phyloP scores from a whole-genome alignment of 2,797 vertebrate genomes.

The Ctenopoma multispine region DNA sequence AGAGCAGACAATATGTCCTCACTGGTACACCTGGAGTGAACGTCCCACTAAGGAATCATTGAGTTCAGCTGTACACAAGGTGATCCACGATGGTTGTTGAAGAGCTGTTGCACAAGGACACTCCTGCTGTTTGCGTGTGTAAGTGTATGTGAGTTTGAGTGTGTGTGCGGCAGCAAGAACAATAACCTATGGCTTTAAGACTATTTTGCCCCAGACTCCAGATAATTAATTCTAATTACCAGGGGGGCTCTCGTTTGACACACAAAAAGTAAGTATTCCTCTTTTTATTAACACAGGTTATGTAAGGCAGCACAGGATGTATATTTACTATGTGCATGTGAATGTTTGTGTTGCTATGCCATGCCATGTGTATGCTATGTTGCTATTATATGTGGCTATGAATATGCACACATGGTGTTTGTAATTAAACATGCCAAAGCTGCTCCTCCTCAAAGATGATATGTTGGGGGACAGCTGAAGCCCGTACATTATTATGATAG shows the following conservation, averaged over 20 bases:
- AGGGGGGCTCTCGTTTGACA: conserved; percentile 72
- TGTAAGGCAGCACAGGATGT: conserved; percentile 15
- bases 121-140: conserved; percentile 22
- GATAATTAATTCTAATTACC: conserved; percentile 82
- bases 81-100: conserved; percentile 41
- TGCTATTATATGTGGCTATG: conserved; percentile 7
- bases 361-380: conserved; percentile 1
- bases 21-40: conserved; percentile 41
- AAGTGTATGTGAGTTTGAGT: neutral
- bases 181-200: conserved; percentile 69
- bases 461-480: conserved; percentile 15
- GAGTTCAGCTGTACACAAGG: conserved; percentile 40
- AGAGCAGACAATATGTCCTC: conserved; percentile 31
- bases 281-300: conserved; percentile 63
- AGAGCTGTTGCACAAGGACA: conserved; percentile 46
- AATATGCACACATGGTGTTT: conserved; percentile 40
- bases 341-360: conserved; percentile 18
- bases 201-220: conserved; percentile 66
- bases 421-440: conserved; percentile 57
- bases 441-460: conserved; percentile 36
- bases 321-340: conserved; percentile 8
- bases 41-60: conserved; percentile 53
- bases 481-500: conserved; percentile 41
- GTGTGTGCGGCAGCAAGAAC: conserved; percentile 38
- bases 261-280: conserved; percentile 76